These are phyloP conservation scores for Cephus spinipes DNA, from an alignment of 2,888 invertebrate species.

Conservation along the genomic window DNA sequence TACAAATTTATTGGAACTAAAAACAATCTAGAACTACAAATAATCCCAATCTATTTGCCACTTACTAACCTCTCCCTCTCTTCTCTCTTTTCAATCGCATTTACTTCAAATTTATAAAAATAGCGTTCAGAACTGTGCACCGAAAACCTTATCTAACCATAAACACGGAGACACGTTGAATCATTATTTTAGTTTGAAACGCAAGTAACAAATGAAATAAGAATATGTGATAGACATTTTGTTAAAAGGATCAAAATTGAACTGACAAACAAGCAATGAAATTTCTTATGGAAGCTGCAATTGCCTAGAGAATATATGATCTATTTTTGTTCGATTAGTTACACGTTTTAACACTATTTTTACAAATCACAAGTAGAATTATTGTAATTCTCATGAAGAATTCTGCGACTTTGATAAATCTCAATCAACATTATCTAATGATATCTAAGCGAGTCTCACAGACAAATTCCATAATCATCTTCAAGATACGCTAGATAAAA, in stretches of 20 bases:
- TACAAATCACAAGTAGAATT: constrained; percentile 14
- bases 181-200: not conserved
- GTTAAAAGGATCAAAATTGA: not conserved
- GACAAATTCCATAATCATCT: not conserved
- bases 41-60: not conserved
- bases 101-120: not conserved
- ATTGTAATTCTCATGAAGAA: not conserved
- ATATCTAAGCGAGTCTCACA: not conserved
- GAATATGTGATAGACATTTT: not conserved
- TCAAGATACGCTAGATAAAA: not conserved
- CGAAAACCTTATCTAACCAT: not conserved
- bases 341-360: constrained; percentile 2
- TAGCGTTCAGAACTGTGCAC: not conserved
- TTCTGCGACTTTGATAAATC: not conserved
- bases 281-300: not conserved
- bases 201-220: not conserved
- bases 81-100: not conserved
- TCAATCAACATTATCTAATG: not conserved
- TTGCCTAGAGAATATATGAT: not conserved
- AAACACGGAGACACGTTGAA: not conserved
- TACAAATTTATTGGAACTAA: not conserved
- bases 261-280: not conserved
- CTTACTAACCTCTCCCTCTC: not conserved
- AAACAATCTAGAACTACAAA: not conserved
- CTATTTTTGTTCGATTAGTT: not conserved